These are phyloP conservation scores for Pristiophorus japonicus DNA, from an alignment of 2,113 vertebrate species.

Conservation along the genomic window DNA sequence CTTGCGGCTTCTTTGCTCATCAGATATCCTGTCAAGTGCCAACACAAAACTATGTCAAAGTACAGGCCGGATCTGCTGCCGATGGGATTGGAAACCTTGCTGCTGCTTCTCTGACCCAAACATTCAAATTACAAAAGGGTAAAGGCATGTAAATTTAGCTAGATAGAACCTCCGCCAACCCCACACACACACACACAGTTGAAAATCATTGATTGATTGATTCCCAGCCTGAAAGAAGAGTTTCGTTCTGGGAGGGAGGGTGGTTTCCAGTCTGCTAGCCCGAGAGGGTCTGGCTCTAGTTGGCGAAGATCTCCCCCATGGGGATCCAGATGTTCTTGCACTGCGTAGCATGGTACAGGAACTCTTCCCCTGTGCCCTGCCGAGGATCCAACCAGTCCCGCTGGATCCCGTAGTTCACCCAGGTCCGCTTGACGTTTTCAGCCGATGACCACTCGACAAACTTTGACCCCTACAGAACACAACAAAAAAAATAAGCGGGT, in stretches of 20 bases:
- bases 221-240: not conserved
- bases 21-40: not conserved
- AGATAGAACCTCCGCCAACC: not conserved
- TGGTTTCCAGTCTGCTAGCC: not conserved
- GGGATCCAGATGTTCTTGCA: slow-evolving; percentile 83
- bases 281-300: slow-evolving; percentile 35
- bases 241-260: not conserved
- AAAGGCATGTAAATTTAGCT: not conserved
- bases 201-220: not conserved
- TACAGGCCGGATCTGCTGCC: not conserved
- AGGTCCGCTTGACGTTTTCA: slow-evolving; percentile 68
- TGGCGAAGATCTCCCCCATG: slow-evolving; percentile 59
- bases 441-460: slow-evolving; percentile 73
- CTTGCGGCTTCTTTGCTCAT: not conserved
- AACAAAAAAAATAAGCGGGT: not conserved
- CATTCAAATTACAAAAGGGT: not conserved
- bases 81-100: not conserved
- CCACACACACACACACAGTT: not conserved
- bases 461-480: slow-evolving; percentile 65
- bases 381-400: slow-evolving; percentile 46
- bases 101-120: not conserved
- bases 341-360: slow-evolving; percentile 63
- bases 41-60: not conserved
- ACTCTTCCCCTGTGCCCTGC: slow-evolving; percentile 52
- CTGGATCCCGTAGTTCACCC: slow-evolving; percentile 55